A percentile compares a stretch with the other conserved stretches of the same genome.
These are phyloP conservation scores for Spilogale gracilis DNA, from an alignment of 2,113 vertebrate genomes.

Conservation along the genomic window DNA sequence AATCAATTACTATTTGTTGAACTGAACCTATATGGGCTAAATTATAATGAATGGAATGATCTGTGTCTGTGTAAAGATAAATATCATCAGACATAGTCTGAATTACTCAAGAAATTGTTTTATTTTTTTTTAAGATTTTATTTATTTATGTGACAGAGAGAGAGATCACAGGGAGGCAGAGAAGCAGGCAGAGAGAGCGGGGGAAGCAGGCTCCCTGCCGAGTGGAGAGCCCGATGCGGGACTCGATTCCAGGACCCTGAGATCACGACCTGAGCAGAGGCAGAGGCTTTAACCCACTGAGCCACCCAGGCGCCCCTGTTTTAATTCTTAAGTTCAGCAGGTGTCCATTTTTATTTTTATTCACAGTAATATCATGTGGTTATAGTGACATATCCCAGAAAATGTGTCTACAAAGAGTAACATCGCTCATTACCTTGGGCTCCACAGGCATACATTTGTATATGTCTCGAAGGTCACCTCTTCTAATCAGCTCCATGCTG, in stretches of 20 bases:
- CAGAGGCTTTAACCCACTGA: too few relatives aligned
- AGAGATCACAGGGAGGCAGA: too few relatives aligned
- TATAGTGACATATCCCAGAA: background rate
- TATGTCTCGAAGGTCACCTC: slow-evolving; percentile 55
- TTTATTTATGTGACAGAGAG: too few relatives aligned
- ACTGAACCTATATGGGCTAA: background rate
- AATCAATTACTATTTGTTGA: background rate
- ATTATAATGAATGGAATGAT: background rate
- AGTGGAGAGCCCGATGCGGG: too few relatives aligned
- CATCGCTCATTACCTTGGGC: slow-evolving; percentile 59
- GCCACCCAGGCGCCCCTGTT: background rate
- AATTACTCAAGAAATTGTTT: slow-evolving; percentile 1
- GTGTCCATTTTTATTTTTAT: slow-evolving; percentile 13
- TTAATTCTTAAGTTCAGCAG: background rate
- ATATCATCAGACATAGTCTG: background rate
- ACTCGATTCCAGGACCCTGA: too few relatives aligned
- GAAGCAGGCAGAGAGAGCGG: too few relatives aligned
- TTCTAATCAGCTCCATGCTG: slow-evolving; percentile 33
- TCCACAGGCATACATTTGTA: slow-evolving; percentile 47
- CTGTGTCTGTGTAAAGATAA: background rate
- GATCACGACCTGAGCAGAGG: too few relatives aligned
- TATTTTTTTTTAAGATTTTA: background rate
- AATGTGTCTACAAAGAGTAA: background rate
- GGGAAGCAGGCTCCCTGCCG: too few relatives aligned
- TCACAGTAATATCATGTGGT: background rate